A percentile compares a stretch with the other conserved stretches of the same genome.
These are phyloP conservation scores for Busseola fusca DNA, from an alignment of 2,888 invertebrate species.

Conservation along the genomic window DNA sequence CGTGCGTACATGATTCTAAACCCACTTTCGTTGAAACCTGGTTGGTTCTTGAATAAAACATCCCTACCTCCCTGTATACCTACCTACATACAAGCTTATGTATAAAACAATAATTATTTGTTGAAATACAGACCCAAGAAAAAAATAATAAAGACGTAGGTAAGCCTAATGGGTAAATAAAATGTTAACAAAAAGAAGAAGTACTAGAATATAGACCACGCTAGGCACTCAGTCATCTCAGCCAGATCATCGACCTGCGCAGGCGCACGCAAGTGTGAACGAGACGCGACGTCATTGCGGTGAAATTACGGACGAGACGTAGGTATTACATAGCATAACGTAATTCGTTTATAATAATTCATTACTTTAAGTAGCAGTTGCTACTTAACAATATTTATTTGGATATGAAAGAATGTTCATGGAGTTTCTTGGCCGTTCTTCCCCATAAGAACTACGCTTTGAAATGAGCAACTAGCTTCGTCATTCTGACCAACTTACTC, in stretches of 20 bases:
- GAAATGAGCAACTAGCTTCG: too few species aligned
- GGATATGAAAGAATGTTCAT: too few species aligned
- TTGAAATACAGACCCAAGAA: neutral
- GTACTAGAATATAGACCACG: conserved; percentile 33
- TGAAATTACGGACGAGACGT: conserved; percentile 48
- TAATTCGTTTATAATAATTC: conserved; percentile 32
- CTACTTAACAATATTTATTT: too few species aligned
- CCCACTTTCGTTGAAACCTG: too few species aligned
- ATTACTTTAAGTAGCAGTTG: neutral
- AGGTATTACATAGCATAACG: conserved; percentile 27
- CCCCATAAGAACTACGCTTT: too few species aligned
- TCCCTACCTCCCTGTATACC: neutral
- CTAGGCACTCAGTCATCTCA: conserved; percentile 22
- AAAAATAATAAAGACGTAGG: neutral
- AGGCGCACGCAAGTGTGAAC: conserved; percentile 44
- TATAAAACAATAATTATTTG: neutral
- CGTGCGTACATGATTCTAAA: too few species aligned
- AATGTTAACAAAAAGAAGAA: neutral
- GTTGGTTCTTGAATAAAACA: too few species aligned
- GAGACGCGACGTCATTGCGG: conserved; percentile 44
- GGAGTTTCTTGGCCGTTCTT: too few species aligned
- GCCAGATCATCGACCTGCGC: conserved; percentile 55
- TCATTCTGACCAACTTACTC: too few species aligned
- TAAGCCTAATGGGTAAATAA: neutral
- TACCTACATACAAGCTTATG: neutral